Base-by-base conservation (phyloP, 2,113 vertebrate genomes). In the Monarcha castaneiventris region DNA sequence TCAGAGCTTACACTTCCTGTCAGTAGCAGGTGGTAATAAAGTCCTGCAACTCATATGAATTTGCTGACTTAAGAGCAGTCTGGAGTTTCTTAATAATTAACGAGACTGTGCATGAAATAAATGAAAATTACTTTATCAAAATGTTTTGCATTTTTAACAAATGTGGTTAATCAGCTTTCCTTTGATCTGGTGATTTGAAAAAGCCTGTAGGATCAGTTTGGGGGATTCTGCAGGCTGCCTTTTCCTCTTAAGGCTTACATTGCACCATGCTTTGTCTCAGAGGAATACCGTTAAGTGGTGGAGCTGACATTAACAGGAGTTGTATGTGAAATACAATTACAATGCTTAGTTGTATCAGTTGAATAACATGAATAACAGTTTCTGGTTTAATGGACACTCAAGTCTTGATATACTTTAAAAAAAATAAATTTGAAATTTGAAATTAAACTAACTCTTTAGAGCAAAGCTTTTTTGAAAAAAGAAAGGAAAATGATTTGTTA, bases 381-480 rank as follows among this genome's bases (percentile, higher is more conserved):
- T 89, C 77, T 93, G 43, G 29, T 80, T 71, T 69, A 69, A 35
- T 35, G 83, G 32, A 66, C 62, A n/a, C 32, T 86, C 48, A 56
- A 48, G 22, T 86, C 27, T 63, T 86, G 32, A 41, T 56, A 55
- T 29, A 23, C 18, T 82, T 84, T 2, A 33, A 54, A 87, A 23
- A 77, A 48, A 44, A 33, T 16, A 16, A 30, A 33, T 2, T 51
- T 26, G 9, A 58, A 51, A 66, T 69, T 91, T 96, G 59, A 55
- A 88, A 87, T 74, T 89, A 62, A 87, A 59, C 18, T 89, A 88
- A 32, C 8, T 85, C 78, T 85, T 85, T 71, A 68, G 44, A 49
- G n/a, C n/a, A 87, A 92, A 93, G 23, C n/a, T 86, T 88, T 90
- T 56, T 19, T 91, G 16, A 79, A 81, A 81, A 83, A 91, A 67